These are phyloP conservation scores for Pholis gunnellus DNA, from an alignment of 2,113 vertebrate species.

Conservation along the genomic window DNA sequence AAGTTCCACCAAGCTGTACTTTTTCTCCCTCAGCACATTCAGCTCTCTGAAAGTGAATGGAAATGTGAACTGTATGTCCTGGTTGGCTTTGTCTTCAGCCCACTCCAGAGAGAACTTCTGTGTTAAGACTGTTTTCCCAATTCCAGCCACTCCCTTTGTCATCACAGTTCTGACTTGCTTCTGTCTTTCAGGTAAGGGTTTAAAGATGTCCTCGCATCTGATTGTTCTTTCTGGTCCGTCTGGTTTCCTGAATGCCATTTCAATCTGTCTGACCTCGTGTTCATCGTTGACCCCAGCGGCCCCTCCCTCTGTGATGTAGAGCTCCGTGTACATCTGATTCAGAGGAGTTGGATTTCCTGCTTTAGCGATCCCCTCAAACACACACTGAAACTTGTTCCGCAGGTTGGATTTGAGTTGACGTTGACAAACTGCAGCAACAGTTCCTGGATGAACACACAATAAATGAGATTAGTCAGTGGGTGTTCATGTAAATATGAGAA, in stretches of 20 bases:
- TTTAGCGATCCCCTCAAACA: not conserved
- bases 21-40: not conserved
- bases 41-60: slow-evolving; percentile 1
- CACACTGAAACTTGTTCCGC: not conserved
- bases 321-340: not conserved
- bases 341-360: not conserved
- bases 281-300: not conserved
- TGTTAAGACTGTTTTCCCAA: not conserved
- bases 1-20: not conserved
- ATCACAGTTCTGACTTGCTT: not conserved
- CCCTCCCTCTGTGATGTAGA: not conserved
- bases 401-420: not conserved
- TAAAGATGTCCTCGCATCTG: not conserved
- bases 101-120: not conserved
- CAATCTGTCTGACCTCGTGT: not conserved
- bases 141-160: not conserved
- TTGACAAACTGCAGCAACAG: not conserved
- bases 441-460: not conserved
- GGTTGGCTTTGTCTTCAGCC: not conserved
- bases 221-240: not conserved
- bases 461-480: not conserved
- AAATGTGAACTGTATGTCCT: not conserved
- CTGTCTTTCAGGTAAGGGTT: not conserved
- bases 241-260: not conserved
- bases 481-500: not conserved